These are phyloP conservation scores for Dreissena polymorpha DNA, from an alignment of 1,140 invertebrate species.

Conservation along the genomic window DNA sequence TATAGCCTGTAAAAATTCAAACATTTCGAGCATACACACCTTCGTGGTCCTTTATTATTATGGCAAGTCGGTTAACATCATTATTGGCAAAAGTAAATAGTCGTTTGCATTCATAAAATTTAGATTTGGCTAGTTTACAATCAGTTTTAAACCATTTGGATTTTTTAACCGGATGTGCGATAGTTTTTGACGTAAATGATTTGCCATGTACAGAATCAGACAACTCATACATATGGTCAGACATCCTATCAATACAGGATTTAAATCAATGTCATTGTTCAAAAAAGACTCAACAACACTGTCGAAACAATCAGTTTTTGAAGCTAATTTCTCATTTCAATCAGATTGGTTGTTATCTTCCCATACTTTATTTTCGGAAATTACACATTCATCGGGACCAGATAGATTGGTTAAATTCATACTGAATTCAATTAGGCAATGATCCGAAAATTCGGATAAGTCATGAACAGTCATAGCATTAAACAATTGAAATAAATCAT, in stretches of 20 bases:
- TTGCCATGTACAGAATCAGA: conserved; percentile 14
- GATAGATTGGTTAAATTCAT: neutral
- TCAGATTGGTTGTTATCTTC: conserved; percentile 9
- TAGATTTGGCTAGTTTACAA: neutral
- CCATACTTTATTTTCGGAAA: neutral
- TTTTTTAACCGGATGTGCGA: neutral
- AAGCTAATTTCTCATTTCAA: conserved; percentile 14
- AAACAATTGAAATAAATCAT: neutral
- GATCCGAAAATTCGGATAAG: conserved; percentile 19
- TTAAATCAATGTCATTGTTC: neutral
- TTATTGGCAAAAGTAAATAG: neutral
- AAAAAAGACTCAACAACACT: conserved; percentile 1
- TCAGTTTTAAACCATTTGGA: neutral
- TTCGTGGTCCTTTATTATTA: no score
- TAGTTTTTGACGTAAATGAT: neutral
- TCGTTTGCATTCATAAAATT: neutral
- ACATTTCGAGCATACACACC: no score
- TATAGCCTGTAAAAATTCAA: conserved; percentile 8
- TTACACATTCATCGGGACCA: neutral
- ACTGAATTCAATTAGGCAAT: conserved; percentile 22
- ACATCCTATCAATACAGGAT: conserved; percentile 7
- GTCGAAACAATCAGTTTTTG: neutral
- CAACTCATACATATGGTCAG: conserved; percentile 16
- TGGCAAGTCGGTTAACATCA: neutral
- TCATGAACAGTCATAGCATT: conserved; percentile 8